phyloP scores from a whole-genome alignment of 2,888 invertebrate genomes.

The Entomobrya multifasciata region DNA sequence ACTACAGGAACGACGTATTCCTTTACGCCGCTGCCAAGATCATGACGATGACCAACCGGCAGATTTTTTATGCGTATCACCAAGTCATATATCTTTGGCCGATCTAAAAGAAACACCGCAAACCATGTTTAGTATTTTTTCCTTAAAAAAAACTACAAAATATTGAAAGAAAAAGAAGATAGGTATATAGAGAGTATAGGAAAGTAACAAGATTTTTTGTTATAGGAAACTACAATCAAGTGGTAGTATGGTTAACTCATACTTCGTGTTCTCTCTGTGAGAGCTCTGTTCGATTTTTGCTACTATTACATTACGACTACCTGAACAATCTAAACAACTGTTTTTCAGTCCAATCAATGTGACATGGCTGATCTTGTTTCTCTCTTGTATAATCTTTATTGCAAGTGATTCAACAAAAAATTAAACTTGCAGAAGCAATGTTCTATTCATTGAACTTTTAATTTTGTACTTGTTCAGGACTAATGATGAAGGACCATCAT shows the following conservation, averaged over 20 bases:
- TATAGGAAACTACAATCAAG: not conserved
- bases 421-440: constrained; percentile 18
- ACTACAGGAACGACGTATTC: not conserved
- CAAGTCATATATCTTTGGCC: not conserved
- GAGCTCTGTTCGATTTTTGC: not conserved
- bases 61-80: not conserved
- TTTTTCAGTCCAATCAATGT: constrained; percentile 13
- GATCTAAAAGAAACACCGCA: constrained; percentile 51
- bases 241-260: not conserved
- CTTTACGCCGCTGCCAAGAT: not conserved
- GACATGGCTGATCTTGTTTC: constrained; percentile 53
- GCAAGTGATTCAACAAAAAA: not conserved
- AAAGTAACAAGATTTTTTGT: not conserved
- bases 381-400: not conserved
- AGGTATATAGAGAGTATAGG: not conserved
- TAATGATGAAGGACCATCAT: not conserved
- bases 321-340: not conserved
- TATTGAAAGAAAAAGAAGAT: constrained; percentile 7
- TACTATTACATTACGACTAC: not conserved
- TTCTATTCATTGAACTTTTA: not conserved
- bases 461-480: constrained; percentile 18
- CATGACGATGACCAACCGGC: not conserved
- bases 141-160: constrained; percentile 33
- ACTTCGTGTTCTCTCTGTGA: constrained; percentile 9
- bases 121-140: constrained; percentile 35